These are phyloP conservation scores for Lepus europaeus DNA, from an alignment of 2,113 vertebrate genomes.

Conservation along the genomic window DNA sequence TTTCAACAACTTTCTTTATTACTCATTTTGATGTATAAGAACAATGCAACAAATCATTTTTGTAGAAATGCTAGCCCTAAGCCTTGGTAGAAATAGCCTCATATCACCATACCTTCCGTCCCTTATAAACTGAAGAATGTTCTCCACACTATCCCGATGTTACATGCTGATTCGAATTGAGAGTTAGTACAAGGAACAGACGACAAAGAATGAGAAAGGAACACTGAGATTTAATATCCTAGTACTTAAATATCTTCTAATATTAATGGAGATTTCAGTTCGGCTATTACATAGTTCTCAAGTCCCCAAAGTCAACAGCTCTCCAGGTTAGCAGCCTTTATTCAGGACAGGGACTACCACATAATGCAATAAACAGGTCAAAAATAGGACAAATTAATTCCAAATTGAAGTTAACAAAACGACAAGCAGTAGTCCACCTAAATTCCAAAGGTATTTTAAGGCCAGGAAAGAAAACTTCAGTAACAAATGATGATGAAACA, in stretches of 20 bases:
- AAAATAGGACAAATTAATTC: background rate
- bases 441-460: constrained; percentile 48
- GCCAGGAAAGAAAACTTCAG: background rate
- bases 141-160: background rate
- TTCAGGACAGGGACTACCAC: background rate
- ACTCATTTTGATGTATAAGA: background rate
- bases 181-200: background rate
- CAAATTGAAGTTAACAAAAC: constrained; percentile 35
- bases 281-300: background rate
- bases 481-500: constrained; percentile 45
- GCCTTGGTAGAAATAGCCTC: constrained; percentile 1
- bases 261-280: background rate
- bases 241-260: background rate
- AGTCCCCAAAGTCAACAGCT: constrained; percentile 8
- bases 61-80: background rate
- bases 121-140: constrained; percentile 17
- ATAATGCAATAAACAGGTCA: background rate
- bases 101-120: background rate
- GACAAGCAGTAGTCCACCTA: background rate
- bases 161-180: background rate
- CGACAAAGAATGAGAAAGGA: background rate
- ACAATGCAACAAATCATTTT: background rate
- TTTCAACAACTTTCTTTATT: constrained; percentile 34
- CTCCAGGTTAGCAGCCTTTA: background rate
- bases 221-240: background rate